A percentile compares a stretch with the other conserved stretches of the same genome.
Conservation (phyloP, 53 echinoderm and acorn worm species). For the Luidia sarsii region DNA sequence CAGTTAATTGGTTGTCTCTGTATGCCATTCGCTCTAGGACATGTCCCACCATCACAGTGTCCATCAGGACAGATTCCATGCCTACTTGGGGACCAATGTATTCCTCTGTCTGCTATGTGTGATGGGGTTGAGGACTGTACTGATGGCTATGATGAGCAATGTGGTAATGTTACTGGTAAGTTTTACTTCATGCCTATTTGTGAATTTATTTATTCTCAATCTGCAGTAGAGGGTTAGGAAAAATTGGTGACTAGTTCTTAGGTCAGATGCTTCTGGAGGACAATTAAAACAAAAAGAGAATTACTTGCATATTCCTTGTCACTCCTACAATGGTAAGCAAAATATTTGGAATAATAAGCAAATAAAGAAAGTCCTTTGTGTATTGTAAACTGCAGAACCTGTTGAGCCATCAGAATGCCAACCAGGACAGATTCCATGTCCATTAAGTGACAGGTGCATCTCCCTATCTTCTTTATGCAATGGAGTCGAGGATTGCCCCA, state of each 20-base stretch:
- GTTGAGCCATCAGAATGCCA: background rate
- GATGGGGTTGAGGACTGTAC: background rate
- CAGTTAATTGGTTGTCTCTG: background rate
- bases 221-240: no score
- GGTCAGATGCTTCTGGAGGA: no score
- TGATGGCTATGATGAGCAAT: conserved; percentile 1
- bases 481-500: background rate
- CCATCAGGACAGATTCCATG: background rate
- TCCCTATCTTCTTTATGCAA: conserved; percentile 2
- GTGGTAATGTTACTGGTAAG: background rate
- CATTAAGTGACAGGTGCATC: conserved; percentile 6
- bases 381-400: no score
- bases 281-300: no score
- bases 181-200: no score
- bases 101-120: background rate
- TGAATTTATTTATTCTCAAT: no score
- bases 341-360: no score
- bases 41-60: background rate
- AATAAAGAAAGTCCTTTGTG: no score
- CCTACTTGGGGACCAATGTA: conserved; percentile 1
- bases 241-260: no score
- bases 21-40: background rate
- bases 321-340: no score
- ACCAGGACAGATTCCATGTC: background rate
- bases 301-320: no score